These are phyloP conservation scores for Burhinus oedicnemus DNA, from an alignment of 2,113 vertebrate genomes.

Conservation along the genomic window DNA sequence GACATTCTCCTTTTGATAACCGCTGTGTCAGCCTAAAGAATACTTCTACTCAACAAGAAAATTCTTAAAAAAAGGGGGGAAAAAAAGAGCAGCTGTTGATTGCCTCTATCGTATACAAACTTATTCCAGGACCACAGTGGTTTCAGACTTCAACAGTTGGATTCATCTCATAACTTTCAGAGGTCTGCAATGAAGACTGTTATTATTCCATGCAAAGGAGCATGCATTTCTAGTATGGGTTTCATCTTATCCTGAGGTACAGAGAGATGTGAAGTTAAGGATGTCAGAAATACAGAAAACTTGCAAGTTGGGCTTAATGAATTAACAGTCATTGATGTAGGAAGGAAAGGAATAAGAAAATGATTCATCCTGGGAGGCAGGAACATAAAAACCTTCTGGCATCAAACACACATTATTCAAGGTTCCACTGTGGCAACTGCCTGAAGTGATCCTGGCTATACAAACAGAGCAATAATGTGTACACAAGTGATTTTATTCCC, in stretches of 20 bases:
- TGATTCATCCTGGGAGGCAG: not conserved
- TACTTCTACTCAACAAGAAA: not conserved
- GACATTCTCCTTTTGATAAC: not conserved
- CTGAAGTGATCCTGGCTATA: not conserved
- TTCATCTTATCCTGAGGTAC: not conserved
- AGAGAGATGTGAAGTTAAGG: not conserved
- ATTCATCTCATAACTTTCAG: not conserved
- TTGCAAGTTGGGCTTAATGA: not conserved
- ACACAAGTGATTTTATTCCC: not conserved
- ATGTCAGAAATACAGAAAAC: not conserved
- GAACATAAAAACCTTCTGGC: not conserved
- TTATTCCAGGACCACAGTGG: not conserved
- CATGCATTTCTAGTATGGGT: not conserved
- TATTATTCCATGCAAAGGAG: not conserved
- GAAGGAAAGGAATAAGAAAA: not conserved
- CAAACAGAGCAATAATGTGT: not conserved
- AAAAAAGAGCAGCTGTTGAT: not conserved
- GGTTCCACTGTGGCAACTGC: not conserved
- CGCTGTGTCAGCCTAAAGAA: not conserved
- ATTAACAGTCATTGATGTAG: not conserved
- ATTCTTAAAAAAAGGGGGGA: not conserved
- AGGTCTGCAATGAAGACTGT: not conserved
- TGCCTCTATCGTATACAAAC: not conserved
- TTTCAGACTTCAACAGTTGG: not conserved
- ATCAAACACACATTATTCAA: not conserved